Conservation (phyloP, 2,888 invertebrate species). For the Falcaria lacertinaria region DNA sequence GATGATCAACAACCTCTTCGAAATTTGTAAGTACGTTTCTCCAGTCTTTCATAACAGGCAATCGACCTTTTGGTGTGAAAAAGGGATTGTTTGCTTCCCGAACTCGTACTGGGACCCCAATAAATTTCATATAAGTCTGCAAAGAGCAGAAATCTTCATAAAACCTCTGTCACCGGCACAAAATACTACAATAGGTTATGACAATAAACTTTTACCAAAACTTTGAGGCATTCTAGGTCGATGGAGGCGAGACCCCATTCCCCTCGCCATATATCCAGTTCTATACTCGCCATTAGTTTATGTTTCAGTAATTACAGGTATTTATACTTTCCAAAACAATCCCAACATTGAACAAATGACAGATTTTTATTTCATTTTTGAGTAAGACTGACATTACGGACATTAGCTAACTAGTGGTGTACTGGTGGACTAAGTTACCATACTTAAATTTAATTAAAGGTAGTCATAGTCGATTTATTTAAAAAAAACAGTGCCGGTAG, state of each 20-base stretch:
- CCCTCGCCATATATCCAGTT: slow-evolving; percentile 89
- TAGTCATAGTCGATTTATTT: no score
- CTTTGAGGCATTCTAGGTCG: slow-evolving; percentile 89
- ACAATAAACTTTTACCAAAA: slow-evolving; percentile 80
- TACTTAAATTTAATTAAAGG: no score
- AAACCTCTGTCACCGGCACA: slow-evolving; percentile 32
- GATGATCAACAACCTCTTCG: slow-evolving; percentile 83
- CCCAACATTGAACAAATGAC: slow-evolving; percentile 23
- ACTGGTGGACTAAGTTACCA: no score
- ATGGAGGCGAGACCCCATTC: slow-evolving; percentile 94
- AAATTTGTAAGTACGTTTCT: slow-evolving; percentile 81
- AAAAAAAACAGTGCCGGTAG: no score
- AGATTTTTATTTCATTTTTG: background rate
- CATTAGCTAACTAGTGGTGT: background rate
- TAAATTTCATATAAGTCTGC: slow-evolving; percentile 86
- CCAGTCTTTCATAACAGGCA: slow-evolving; percentile 84
- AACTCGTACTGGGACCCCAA: slow-evolving; percentile 85
- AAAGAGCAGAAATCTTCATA: slow-evolving; percentile 24
- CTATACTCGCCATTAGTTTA: slow-evolving; percentile 62
- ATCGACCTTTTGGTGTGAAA: slow-evolving; percentile 84
- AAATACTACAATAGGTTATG: slow-evolving; percentile 36
- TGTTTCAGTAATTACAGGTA: slow-evolving; percentile 13
- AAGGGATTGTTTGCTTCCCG: slow-evolving; percentile 85
- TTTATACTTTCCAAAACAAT: no score
- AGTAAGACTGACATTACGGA: slow-evolving; percentile 10